Conservation (phyloP, 1,140 invertebrate species). For the Drosophila virilis region DNA sequence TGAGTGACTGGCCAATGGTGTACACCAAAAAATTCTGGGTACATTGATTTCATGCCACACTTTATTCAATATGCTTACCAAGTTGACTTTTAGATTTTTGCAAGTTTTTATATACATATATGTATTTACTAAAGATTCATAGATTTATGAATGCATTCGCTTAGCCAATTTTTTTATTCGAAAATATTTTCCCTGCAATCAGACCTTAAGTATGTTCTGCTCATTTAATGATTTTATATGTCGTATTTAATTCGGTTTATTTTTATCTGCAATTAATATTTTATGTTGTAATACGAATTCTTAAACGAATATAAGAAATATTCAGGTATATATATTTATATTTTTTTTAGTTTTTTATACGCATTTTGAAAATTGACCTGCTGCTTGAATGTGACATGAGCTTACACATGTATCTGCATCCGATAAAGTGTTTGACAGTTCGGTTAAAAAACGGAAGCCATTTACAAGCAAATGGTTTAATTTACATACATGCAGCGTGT, state of each 20-base stretch:
- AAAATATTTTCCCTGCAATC: too few relatives aligned
- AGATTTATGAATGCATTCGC: too few relatives aligned
- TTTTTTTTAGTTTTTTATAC: neutral
- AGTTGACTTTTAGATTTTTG: too few relatives aligned
- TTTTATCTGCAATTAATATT: too few relatives aligned
- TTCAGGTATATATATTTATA: too few relatives aligned
- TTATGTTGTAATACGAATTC: too few relatives aligned
- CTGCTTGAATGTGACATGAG: neutral
- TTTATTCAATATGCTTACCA: neutral
- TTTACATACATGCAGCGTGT: conserved; percentile 78
- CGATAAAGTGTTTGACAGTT: conserved; percentile 59
- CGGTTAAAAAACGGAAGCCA: conserved; percentile 43
- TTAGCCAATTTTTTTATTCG: too few relatives aligned
- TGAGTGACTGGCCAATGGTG: conserved; percentile 76
- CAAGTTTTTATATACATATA: neutral
- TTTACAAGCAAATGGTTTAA: conserved; percentile 71
- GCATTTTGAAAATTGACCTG: neutral
- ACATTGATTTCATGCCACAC: conserved; percentile 10
- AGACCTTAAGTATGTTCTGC: too few relatives aligned
- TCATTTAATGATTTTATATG: too few relatives aligned
- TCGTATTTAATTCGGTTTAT: too few relatives aligned
- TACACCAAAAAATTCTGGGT: conserved; percentile 8
- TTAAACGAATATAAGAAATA: too few relatives aligned
- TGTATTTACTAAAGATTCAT: too few relatives aligned
- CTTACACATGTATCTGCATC: conserved; percentile 12